Conservation (phyloP, 2,113 vertebrate genomes). For the Baryphthengus martii region DNA sequence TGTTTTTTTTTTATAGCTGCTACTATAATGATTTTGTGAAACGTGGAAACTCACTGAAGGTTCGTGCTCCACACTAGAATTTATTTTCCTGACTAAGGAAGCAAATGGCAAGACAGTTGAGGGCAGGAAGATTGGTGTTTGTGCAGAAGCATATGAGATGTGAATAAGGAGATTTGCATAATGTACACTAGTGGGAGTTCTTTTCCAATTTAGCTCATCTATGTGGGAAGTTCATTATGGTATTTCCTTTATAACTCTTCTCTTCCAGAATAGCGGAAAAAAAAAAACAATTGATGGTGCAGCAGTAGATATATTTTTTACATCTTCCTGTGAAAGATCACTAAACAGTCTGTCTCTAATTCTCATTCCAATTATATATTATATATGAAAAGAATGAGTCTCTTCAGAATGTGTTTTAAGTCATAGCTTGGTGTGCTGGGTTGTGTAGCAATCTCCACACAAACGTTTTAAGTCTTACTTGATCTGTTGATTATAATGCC, state of each 20-base stretch:
- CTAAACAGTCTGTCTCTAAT: background rate
- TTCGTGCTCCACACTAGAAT: background rate
- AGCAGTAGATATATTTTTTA: background rate
- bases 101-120: background rate
- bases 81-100: background rate
- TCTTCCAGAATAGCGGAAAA: background rate
- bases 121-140: background rate
- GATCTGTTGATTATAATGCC: background rate
- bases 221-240: background rate
- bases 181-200: background rate
- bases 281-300: background rate
- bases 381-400: background rate
- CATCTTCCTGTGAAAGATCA: background rate
- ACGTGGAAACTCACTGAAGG: background rate
- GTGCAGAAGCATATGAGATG: background rate
- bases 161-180: background rate
- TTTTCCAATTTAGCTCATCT: background rate
- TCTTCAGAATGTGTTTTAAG: background rate
- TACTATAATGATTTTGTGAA: background rate
- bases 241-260: background rate
- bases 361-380: background rate
- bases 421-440: background rate
- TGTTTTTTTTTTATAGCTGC: background rate
- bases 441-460: background rate
- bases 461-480: background rate